A percentile compares a stretch with the other conserved stretches of the same genome.
Conservation (phyloP, 1,140 invertebrate species). For the Bathynomus jamesi region DNA sequence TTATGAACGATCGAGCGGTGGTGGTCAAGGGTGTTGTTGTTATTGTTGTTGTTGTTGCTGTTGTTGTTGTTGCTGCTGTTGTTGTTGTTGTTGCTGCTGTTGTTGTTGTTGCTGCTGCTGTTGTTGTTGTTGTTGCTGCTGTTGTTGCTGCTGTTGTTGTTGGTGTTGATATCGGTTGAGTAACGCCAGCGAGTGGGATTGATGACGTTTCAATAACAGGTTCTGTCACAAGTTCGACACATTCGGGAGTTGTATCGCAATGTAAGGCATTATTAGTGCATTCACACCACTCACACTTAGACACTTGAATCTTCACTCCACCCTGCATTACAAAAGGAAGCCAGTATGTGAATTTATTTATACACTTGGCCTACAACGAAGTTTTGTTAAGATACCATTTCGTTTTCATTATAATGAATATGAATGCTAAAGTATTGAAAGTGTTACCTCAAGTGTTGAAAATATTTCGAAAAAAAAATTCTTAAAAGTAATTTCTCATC, state of each 20-base stretch:
- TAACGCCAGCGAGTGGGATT: background rate
- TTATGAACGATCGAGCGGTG: too few relatives aligned
- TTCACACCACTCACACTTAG: constrained; percentile 60
- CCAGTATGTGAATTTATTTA: background rate
- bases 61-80: too few relatives aligned
- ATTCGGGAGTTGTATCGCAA: constrained; percentile 49
- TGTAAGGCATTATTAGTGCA: constrained; percentile 64
- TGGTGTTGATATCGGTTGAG: background rate
- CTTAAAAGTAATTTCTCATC: too few relatives aligned
- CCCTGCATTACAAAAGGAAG: constrained; percentile 46
- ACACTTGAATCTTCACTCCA: constrained; percentile 50
- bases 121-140: too few relatives aligned
- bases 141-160: background rate
- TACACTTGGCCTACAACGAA: too few relatives aligned
- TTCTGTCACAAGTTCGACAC: constrained; percentile 4
- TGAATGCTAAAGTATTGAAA: background rate
- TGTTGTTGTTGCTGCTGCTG: too few relatives aligned
- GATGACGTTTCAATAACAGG: background rate
- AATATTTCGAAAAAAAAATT: too few relatives aligned
- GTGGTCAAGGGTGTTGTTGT: too few relatives aligned
- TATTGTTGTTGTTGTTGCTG: too few relatives aligned
- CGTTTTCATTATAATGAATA: background rate
- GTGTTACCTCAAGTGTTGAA: too few relatives aligned
- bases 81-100: too few relatives aligned
- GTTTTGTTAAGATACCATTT: too few relatives aligned